Percentiles rank a stretch among this genome's conserved stretches.
Evolutionary conservation across 2,113 vertebrate species (phyloP).

Genomic region (Isurus oxyrinchus): DNA sequence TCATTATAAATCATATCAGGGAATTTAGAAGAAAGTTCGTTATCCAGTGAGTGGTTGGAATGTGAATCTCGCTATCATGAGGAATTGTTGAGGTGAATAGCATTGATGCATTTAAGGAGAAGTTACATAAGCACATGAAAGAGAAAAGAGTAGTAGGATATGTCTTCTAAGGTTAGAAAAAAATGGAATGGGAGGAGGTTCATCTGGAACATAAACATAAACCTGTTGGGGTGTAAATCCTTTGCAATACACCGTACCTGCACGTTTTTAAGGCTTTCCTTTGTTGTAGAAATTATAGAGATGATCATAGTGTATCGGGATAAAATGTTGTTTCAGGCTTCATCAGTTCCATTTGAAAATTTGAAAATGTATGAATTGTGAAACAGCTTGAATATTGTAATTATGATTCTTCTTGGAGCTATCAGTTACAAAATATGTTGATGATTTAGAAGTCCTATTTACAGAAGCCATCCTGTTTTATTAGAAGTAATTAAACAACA

Average conservation of each 20-base stretch:
- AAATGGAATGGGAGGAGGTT: too few relatives aligned
- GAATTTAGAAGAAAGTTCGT: background rate
- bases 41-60: background rate
- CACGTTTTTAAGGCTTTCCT: background rate
- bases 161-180: too few relatives aligned
- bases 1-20: background rate
- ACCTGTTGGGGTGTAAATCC: background rate
- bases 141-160: background rate
- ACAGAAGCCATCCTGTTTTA: background rate
- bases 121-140: background rate
- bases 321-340: background rate
- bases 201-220: too few relatives aligned
- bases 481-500: background rate
- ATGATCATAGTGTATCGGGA: background rate
- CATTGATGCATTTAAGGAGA: background rate
- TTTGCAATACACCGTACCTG: background rate
- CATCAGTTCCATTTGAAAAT: background rate
- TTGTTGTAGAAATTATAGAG: background rate
- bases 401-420: background rate
- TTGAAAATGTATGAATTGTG: conserved; percentile 5
- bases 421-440: background rate
- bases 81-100: background rate
- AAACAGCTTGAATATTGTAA: background rate
- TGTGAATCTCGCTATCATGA: background rate
- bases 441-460: background rate